Percentiles rank a stretch among this genome's conserved stretches.
phyloP scores from a whole-genome alignment of 1,140 invertebrate genomes.

The Caerostris extrusa region DNA sequence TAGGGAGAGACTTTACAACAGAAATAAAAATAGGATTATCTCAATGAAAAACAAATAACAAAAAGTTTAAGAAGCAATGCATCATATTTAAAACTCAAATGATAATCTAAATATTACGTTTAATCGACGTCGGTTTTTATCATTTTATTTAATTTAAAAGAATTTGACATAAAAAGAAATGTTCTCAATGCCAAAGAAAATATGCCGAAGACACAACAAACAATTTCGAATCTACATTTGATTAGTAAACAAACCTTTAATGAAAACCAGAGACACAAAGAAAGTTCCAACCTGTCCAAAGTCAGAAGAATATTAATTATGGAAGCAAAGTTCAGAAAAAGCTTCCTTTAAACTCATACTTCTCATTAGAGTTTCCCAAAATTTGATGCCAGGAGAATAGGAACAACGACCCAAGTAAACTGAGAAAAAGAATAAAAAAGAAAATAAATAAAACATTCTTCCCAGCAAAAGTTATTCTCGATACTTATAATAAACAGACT shows the following conservation, averaged over 20 bases:
- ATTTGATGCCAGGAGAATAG: neutral
- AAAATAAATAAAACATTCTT: neutral
- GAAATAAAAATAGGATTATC: no score
- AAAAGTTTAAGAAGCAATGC: no score
- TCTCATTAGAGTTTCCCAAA: constrained; percentile 61
- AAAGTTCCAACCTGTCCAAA: neutral
- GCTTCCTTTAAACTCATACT: constrained; percentile 38
- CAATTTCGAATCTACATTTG: neutral
- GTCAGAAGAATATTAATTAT: constrained; percentile 57
- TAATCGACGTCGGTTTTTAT: no score
- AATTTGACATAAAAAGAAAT: no score
- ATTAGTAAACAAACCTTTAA: neutral
- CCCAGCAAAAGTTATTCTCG: constrained; percentile 25
- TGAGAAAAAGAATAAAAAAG: neutral
- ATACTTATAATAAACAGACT: constrained; percentile 67
- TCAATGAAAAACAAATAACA: no score
- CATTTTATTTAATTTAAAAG: no score
- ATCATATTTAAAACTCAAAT: no score
- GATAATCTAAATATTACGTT: no score
- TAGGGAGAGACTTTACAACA: no score
- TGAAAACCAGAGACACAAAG: neutral
- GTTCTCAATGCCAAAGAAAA: no score
- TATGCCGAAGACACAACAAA: no score
- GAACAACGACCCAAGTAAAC: neutral
- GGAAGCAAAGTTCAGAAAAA: neutral